phyloP scores from a whole-genome alignment of 2,113 vertebrate genomes.

The Struthio camelus region DNA sequence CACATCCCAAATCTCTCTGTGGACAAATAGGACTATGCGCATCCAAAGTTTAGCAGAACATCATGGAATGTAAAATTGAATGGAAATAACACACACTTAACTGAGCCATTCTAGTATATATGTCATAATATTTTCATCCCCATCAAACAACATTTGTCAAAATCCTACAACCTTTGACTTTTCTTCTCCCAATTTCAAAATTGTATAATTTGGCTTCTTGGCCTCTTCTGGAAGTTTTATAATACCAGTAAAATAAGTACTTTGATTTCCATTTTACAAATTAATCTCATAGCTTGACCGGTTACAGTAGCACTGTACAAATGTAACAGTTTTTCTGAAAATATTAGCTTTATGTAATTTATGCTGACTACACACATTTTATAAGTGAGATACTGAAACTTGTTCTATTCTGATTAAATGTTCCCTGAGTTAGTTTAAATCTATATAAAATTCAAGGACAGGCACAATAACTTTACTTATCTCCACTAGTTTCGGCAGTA shows the following conservation, averaged over 20 bases:
- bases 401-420: background rate
- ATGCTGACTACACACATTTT: background rate
- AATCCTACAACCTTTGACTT: background rate
- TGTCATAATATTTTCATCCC: background rate
- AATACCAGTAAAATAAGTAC: background rate
- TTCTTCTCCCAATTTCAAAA: background rate
- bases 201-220: background rate
- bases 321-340: background rate
- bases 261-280: background rate
- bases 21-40: background rate
- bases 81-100: background rate
- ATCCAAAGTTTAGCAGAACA: background rate
- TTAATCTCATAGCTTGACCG: background rate
- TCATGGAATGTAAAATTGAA: background rate
- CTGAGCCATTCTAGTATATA: background rate
- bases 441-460: background rate
- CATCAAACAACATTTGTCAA: background rate
- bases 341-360: background rate
- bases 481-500: background rate
- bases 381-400: background rate
- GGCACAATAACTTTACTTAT: background rate
- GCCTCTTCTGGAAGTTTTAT: background rate
- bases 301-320: background rate
- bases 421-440: background rate
- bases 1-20: fast-evolving